Conservation (phyloP, 1,140 invertebrate genomes). For the Coelopa frigida region DNA sequence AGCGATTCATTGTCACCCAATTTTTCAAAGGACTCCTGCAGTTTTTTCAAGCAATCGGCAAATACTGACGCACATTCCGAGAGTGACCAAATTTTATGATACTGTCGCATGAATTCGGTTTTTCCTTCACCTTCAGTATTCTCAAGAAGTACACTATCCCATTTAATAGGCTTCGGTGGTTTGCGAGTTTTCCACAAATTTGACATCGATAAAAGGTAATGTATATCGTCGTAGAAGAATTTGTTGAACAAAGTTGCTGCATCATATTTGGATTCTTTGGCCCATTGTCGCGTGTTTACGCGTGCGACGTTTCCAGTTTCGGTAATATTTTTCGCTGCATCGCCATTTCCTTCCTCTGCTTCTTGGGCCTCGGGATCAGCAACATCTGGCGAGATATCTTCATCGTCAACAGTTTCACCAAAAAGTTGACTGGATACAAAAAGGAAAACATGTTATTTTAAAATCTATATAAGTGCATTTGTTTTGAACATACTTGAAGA, state of each 20-base stretch:
- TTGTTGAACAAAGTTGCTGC: slow-evolving; percentile 77
- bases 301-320: slow-evolving; percentile 63
- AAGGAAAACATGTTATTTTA: slow-evolving; percentile 7
- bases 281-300: slow-evolving; percentile 87
- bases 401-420: slow-evolving; percentile 91
- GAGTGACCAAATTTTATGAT: slow-evolving; percentile 78
- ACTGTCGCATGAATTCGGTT: slow-evolving; percentile 48
- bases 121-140: slow-evolving; percentile 22
- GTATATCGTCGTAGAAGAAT: slow-evolving; percentile 92
- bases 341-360: slow-evolving; percentile 42
- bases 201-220: slow-evolving; percentile 90
- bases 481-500: no score
- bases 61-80: slow-evolving; percentile 64
- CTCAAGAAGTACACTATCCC: slow-evolving; percentile 58
- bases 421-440: slow-evolving; percentile 78
- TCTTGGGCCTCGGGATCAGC: slow-evolving; percentile 77
- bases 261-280: slow-evolving; percentile 75
- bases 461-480: no score
- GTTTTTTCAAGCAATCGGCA: slow-evolving; percentile 57
- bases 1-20: slow-evolving; percentile 63
- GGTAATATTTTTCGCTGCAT: slow-evolving; percentile 32
- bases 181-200: slow-evolving; percentile 87
- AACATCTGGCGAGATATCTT: slow-evolving; percentile 96
- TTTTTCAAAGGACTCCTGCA: slow-evolving; percentile 58
- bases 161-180: slow-evolving; percentile 74